Evolutionary conservation across 1,140 invertebrate species (phyloP).

Genomic region (Charaxes varanes): DNA sequence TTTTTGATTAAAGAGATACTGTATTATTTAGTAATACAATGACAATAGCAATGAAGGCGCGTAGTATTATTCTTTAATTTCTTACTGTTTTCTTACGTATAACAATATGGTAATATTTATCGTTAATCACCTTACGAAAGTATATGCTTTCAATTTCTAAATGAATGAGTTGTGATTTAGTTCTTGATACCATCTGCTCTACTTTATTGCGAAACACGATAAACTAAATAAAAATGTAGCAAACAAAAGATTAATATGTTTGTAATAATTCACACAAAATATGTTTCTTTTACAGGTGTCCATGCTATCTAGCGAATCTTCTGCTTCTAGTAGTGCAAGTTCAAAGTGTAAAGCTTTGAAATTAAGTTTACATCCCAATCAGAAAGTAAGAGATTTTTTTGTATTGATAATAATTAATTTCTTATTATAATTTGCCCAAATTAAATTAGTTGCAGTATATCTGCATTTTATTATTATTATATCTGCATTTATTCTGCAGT

Average conservation of each 20-base stretch:
- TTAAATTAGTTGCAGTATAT: too few relatives aligned
- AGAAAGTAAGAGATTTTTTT: slow-evolving; percentile 36
- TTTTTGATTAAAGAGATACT: too few relatives aligned
- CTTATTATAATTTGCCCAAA: background rate
- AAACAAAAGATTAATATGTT: background rate
- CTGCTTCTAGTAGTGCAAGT: slow-evolving; percentile 81
- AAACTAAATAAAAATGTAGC: background rate
- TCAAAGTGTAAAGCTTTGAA: slow-evolving; percentile 58
- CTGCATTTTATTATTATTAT: background rate
- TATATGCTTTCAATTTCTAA: too few relatives aligned
- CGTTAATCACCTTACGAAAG: background rate
- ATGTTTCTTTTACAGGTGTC: slow-evolving; percentile 76
- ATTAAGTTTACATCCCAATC: slow-evolving; percentile 45
- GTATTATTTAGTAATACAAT: too few relatives aligned
- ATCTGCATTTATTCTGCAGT: background rate
- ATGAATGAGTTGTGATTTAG: too few relatives aligned
- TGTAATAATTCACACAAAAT: background rate
- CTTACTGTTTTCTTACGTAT: too few relatives aligned
- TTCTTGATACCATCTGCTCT: too few relatives aligned
- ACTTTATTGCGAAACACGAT: too few relatives aligned
- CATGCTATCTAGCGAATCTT: slow-evolving; percentile 92
- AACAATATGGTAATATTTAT: too few relatives aligned
- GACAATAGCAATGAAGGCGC: too few relatives aligned
- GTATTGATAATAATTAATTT: slow-evolving; percentile 1
- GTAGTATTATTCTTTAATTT: too few relatives aligned